Percentiles rank a stretch among this genome's conserved stretches.
These are phyloP conservation scores for Nycticorax nycticorax DNA, from an alignment of 2,113 vertebrate genomes.

Conservation along the genomic window DNA sequence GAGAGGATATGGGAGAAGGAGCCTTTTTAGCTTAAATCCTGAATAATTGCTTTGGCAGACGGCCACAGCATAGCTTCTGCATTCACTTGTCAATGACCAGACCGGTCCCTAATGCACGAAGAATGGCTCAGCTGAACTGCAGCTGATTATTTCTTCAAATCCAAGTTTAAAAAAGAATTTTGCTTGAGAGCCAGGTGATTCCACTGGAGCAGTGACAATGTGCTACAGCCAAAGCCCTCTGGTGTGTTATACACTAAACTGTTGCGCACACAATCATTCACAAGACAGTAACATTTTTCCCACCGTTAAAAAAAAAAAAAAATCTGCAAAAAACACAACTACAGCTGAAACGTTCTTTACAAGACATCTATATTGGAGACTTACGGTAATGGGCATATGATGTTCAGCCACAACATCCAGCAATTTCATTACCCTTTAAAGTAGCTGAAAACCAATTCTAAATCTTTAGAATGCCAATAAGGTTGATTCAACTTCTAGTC, in stretches of 20 bases:
- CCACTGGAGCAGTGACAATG: constrained; percentile 54
- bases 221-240: constrained; percentile 72
- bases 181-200: constrained; percentile 56
- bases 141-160: constrained; percentile 73
- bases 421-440: constrained; percentile 25
- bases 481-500: constrained; percentile 20
- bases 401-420: constrained; percentile 30
- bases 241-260: neutral
- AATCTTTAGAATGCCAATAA: neutral
- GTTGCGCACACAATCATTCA: constrained; percentile 1
- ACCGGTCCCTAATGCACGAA: constrained; percentile 58
- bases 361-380: constrained; percentile 62
- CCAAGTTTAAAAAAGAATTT: constrained; percentile 51
- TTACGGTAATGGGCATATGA: constrained; percentile 74
- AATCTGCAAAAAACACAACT: neutral
- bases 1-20: constrained; percentile 72
- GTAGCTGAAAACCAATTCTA: neutral
- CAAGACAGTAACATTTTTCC: neutral
- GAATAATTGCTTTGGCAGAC: constrained; percentile 74
- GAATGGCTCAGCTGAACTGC: constrained; percentile 67
- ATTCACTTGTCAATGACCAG: constrained; percentile 74
- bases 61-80: constrained; percentile 69
- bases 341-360: neutral
- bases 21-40: constrained; percentile 72
- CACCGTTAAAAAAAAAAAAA: neutral